Conservation (phyloP, 2,113 vertebrate genomes). For the Salvelinus fontinalis region DNA sequence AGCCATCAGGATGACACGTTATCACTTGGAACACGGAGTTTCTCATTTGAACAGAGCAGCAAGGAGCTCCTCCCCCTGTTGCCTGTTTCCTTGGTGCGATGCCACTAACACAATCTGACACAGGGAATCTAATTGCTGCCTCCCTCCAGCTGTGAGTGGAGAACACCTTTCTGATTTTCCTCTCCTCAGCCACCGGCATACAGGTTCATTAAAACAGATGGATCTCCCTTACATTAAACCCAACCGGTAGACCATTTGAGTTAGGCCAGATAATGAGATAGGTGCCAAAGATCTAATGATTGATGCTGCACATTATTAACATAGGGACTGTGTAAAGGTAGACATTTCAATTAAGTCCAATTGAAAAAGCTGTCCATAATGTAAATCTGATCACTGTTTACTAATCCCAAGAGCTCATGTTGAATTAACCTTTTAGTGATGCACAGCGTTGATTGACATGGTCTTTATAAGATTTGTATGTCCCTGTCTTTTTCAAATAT, state of each 20-base stretch:
- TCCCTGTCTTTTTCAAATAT: no score
- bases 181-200: slow-evolving; percentile 24
- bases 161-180: slow-evolving; percentile 36
- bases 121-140: slow-evolving; percentile 55
- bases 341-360: not conserved
- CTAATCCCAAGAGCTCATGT: no score
- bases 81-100: slow-evolving; percentile 12
- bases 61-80: not conserved
- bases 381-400: not conserved
- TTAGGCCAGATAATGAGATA: slow-evolving; percentile 34
- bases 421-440: no score
- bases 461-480: no score
- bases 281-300: slow-evolving; percentile 20
- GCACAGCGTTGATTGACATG: no score
- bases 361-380: slow-evolving; percentile 1
- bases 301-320: slow-evolving; percentile 17
- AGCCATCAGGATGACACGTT: slow-evolving; percentile 1
- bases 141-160: slow-evolving; percentile 58
- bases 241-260: slow-evolving; percentile 25
- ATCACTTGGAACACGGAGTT: not conserved
- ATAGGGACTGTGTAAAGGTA: not conserved
- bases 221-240: slow-evolving; percentile 20
- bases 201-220: slow-evolving; percentile 15
- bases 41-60: not conserved
- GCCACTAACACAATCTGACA: slow-evolving; percentile 9